phyloP scores from a whole-genome alignment of 2,797 vertebrate genomes.

The Spinibarbus caldwelli region DNA sequence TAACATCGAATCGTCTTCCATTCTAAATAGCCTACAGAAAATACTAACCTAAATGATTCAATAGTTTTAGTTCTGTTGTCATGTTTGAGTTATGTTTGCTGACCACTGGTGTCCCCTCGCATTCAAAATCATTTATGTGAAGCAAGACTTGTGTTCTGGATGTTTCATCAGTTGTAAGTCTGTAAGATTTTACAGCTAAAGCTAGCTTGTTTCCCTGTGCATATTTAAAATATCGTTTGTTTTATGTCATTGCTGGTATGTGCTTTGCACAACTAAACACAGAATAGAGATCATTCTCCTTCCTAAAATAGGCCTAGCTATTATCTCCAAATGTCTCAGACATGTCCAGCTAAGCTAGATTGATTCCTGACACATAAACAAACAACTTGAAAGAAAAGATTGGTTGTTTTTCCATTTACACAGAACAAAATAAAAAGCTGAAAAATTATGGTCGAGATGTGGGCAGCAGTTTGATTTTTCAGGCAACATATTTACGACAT shows the following conservation, averaged over 20 bases:
- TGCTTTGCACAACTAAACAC: background rate
- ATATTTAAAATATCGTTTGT: background rate
- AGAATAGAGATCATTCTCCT: background rate
- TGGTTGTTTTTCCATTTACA: background rate
- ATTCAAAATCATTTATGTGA: background rate
- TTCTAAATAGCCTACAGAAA: background rate
- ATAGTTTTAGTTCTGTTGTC: background rate
- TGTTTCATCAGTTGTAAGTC: background rate
- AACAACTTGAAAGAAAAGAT: background rate
- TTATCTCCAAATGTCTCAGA: background rate
- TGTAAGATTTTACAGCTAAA: background rate
- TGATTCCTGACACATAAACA: background rate
- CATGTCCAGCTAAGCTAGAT: background rate
- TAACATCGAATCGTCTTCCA: background rate
- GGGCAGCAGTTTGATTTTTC: slow-evolving; percentile 1
- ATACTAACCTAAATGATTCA: background rate
- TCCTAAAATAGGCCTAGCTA: background rate
- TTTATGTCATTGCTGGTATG: background rate
- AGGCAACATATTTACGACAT: background rate
- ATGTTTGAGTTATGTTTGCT: background rate
- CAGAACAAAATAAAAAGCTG: background rate
- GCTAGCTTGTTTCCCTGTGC: background rate
- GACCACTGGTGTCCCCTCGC: background rate
- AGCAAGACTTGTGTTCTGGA: background rate
- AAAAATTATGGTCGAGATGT: background rate